Evolutionary conservation across 2,888 invertebrate species (phyloP).

Genomic region (Limenitis camilla): DNA sequence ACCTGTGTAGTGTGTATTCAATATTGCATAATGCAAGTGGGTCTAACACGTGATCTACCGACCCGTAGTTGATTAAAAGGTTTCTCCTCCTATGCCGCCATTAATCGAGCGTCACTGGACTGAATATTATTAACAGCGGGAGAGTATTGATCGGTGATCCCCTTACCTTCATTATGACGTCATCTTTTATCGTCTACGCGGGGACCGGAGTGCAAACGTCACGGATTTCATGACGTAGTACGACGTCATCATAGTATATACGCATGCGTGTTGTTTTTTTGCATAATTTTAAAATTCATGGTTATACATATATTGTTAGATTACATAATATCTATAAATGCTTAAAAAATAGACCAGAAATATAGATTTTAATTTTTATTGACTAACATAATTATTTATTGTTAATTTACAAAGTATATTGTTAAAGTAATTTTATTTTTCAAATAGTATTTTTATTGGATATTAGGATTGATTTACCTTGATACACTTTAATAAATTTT

Average conservation of each 20-base stretch:
- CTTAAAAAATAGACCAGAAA: no score
- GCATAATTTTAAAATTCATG: not conserved
- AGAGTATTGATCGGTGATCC: conserved; percentile 46
- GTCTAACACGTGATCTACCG: conserved; percentile 52
- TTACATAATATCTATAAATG: no score
- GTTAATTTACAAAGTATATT: no score
- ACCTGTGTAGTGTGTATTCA: conserved; percentile 44
- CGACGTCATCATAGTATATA: conserved; percentile 41
- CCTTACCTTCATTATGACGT: conserved; percentile 42
- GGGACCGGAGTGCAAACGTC: conserved; percentile 38
- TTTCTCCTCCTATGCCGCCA: conserved; percentile 41
- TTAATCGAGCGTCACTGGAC: conserved; percentile 57
- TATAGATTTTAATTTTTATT: no score
- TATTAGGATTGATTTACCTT: no score
- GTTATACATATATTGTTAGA: no score
- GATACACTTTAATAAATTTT: not conserved
- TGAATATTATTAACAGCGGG: conserved; percentile 39
- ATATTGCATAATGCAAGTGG: conserved; percentile 34
- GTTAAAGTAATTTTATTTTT: no score
- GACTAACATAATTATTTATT: no score
- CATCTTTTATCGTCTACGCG: conserved; percentile 44
- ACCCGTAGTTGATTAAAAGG: conserved; percentile 55
- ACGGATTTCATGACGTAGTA: conserved; percentile 43
- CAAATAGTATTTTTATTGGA: no score
- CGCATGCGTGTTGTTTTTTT: conserved; percentile 44